Conservation (phyloP, 2,888 invertebrate species). For the Macrosoma leucophasiata region DNA sequence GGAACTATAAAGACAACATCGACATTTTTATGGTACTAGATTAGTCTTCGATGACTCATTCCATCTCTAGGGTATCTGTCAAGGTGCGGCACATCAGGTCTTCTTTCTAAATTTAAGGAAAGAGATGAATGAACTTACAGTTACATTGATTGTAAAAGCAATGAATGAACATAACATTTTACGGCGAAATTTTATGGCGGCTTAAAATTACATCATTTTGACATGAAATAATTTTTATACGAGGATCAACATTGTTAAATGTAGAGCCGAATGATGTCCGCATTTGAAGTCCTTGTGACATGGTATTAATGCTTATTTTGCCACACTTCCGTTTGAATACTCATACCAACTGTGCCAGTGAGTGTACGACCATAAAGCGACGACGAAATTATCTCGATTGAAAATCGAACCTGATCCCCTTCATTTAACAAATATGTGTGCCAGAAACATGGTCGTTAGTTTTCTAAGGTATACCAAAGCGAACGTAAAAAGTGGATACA, state of each 20-base stretch:
- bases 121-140: constrained; percentile 32
- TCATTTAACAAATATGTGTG: constrained; percentile 27
- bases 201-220: constrained; percentile 33
- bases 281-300: too few relatives aligned
- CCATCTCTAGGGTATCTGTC: constrained; percentile 37
- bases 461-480: background rate
- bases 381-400: constrained; percentile 27
- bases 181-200: constrained; percentile 28
- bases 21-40: constrained; percentile 56
- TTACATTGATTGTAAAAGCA: constrained; percentile 27
- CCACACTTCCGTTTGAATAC: too few relatives aligned
- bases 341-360: too few relatives aligned
- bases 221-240: constrained; percentile 30
- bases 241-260: constrained; percentile 10
- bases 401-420: constrained; percentile 28
- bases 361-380: constrained; percentile 22
- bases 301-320: too few relatives aligned
- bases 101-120: constrained; percentile 25
- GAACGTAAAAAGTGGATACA: too few relatives aligned
- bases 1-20: constrained; percentile 55
- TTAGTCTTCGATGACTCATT: constrained; percentile 61
- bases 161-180: constrained; percentile 28
- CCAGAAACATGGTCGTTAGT: constrained; percentile 16
- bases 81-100: constrained; percentile 42
- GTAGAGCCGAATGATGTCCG: too few relatives aligned